Evolutionary conservation across 2,888 invertebrate species (phyloP).

Genomic region (Schizaphis graminum): DNA sequence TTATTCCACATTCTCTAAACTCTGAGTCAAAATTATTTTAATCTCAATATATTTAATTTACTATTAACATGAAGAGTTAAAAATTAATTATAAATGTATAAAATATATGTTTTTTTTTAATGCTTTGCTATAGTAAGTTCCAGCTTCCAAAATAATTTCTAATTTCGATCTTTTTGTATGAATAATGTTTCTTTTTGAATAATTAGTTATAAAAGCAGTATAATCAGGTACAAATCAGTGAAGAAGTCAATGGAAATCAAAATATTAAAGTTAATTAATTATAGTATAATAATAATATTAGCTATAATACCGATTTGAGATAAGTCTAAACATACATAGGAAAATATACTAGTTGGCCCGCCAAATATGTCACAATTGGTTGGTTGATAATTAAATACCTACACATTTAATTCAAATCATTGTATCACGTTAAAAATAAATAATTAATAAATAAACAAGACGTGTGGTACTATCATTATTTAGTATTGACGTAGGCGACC

Average conservation of each 20-base stretch:
- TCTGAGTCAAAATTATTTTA: background rate
- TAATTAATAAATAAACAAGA: background rate
- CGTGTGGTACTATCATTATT: background rate
- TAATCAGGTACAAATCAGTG: background rate
- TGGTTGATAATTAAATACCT: background rate
- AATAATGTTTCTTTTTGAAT: background rate
- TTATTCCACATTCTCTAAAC: background rate
- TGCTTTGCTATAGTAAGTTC: no score
- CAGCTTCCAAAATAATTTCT: background rate
- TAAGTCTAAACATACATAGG: background rate
- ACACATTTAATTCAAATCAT: background rate
- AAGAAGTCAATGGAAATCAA: background rate
- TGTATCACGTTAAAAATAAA: background rate
- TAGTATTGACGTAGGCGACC: background rate
- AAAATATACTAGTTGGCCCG: background rate
- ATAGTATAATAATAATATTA: background rate
- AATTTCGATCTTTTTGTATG: background rate
- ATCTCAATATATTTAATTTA: background rate
- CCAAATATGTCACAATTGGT: background rate
- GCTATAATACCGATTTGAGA: background rate
- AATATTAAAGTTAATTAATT: background rate
- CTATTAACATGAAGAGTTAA: background rate
- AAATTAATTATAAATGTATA: background rate
- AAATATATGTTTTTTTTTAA: background rate
- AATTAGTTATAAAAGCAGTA: background rate